Evolutionary conservation across 1,140 invertebrate genomes (phyloP), one percentile per base, ranked within the genome.

Genomic region (Cotesia vestalis): DNA sequence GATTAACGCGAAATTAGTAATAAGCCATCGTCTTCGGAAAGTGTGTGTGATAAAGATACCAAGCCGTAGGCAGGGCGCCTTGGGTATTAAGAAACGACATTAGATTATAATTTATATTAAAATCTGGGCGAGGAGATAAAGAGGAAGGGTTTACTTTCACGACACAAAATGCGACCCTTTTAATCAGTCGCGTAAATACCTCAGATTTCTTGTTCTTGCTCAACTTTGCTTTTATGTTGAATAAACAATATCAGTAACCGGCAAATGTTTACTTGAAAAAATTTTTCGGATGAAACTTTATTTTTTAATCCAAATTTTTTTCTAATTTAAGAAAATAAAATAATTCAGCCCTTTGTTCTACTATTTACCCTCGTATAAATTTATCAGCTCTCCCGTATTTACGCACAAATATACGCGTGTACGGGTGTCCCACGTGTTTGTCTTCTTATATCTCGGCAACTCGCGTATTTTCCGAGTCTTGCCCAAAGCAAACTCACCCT

Each of bases 41-140:
- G 36, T 35, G 20, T 51, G 66, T 12, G 36, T 52, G 53, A 40
- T 67, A 20, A 17, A 35, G 64, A 53, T 35, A 36, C 6, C 27
- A 40, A 63, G 40, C 27, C 27, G 38, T 61, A 52, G 6, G 57
- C 51, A 68, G 64, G 61, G 74, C 46, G 63, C 75, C 72, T 78
- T 75, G 79, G 79, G 82, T 84, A 85, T 84, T 85, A 85, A 85
- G 84, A 84, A 86, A 85, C 75, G 81, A 83, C 81, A 85, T 83
- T 82, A 85, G 85, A 86, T 86, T 85, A 85, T 86, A 85, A 86
- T 86, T 85, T 85, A 86, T 85, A 86, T 85, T 85, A 85, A 85
- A 86, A 85, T 85, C 84, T 83, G 83, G 81, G 81, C 81, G 78
- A 81, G 78, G 79, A 85, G 83, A 86, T 85, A 85, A 85, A 86